phyloP scores from a whole-genome alignment of 2,888 invertebrate genomes.

The Drosophila longiperda region DNA sequence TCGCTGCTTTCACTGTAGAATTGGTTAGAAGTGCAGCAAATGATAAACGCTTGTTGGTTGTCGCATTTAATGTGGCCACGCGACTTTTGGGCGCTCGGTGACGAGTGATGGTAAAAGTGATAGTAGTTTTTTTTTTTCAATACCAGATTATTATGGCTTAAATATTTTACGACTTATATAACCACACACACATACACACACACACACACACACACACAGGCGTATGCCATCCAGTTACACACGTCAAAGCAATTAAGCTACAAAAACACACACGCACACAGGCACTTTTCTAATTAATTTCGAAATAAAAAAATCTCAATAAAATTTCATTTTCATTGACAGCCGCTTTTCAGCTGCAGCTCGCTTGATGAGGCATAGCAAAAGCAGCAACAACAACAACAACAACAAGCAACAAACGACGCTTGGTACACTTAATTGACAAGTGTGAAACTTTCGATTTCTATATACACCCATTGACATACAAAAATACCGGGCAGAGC shows the following conservation, averaged over 20 bases:
- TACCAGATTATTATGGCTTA: conserved; percentile 79
- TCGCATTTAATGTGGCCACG: conserved; percentile 25
- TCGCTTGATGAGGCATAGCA: conserved; percentile 50
- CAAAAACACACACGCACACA: conserved; percentile 62
- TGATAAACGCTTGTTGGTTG: conserved; percentile 53
- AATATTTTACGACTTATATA: conserved; percentile 80
- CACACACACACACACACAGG: conserved; percentile 18
- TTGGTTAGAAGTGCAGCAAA: conserved; percentile 68
- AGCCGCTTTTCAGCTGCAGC: conserved; percentile 79
- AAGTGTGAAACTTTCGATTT: conserved; percentile 80
- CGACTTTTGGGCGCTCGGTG: neutral
- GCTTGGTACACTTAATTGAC: conserved; percentile 77
- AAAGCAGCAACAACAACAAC: conserved; percentile 41
- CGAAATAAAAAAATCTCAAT: conserved; percentile 75
- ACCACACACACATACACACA: conserved; percentile 46
- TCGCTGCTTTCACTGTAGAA: conserved; percentile 69
- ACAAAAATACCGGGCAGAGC: conserved; percentile 52
- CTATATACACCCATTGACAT: conserved; percentile 77
- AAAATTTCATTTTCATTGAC: conserved; percentile 81
- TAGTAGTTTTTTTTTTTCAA: conserved; percentile 72
- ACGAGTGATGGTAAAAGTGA: conserved; percentile 75
- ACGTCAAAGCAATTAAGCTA: conserved; percentile 79
- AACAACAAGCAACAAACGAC: conserved; percentile 33
- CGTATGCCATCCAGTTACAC: conserved; percentile 38
- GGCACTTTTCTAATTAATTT: conserved; percentile 79